These are phyloP conservation scores for Anoura caudifer DNA, from an alignment of 2,113 vertebrate genomes.

Conservation along the genomic window DNA sequence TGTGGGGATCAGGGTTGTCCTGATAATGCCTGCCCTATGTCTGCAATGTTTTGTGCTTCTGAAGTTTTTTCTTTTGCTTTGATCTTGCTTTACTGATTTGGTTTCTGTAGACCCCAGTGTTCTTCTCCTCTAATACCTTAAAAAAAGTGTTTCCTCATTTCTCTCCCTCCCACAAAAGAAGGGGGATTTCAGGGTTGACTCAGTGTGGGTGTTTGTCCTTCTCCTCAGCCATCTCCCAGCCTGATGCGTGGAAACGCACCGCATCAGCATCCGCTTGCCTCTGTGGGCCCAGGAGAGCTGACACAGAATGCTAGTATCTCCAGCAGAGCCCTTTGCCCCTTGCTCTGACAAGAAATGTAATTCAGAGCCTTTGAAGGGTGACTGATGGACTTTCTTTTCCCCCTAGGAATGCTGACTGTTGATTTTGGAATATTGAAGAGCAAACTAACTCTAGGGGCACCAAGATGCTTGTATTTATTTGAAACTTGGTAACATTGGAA, in stretches of 20 bases:
- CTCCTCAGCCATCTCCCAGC: neutral
- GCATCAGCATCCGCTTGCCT: accelerated
- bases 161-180: neutral
- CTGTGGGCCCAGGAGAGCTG: neutral
- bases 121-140: neutral
- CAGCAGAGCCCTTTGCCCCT: neutral
- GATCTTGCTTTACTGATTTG: neutral
- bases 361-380: neutral
- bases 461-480: neutral
- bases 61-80: neutral
- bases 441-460: neutral
- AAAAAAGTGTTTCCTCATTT: neutral
- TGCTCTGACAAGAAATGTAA: neutral
- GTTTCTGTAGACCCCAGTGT: neutral
- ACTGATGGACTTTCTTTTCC: neutral
- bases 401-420: accelerated
- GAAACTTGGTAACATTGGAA: neutral
- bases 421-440: neutral
- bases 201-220: neutral
- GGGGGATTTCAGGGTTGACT: neutral
- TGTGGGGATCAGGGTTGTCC: neutral
- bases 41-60: neutral
- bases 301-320: neutral
- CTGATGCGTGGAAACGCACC: neutral
- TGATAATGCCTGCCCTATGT: neutral